Evolutionary conservation across 2,113 vertebrate genomes (phyloP), one percentile per base, ranked within the genome.

Genomic region (Tachysurus vachellii): DNA sequence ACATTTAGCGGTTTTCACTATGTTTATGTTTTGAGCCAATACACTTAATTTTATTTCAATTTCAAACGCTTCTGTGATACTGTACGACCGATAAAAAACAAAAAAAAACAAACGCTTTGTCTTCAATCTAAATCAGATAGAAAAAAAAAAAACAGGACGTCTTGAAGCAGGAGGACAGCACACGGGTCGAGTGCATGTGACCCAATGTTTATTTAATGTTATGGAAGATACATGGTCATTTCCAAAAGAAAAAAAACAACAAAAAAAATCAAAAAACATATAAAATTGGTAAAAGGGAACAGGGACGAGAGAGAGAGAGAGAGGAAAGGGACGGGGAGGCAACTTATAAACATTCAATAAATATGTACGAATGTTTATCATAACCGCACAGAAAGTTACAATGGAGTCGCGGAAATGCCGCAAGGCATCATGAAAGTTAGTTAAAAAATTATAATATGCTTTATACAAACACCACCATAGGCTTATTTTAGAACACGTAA

Each of bases 141-240:
- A 11, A 36, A 1, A 36, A 36, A n/a, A 28, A 57, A 21, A 36
- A 80, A n/a, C 9, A 28, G 5, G 11, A 36, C 31, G 23, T 21
- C 54, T 47, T 44, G 66, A 31, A 75, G 42, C 59, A 85, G 53
- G 36, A 86, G 81, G 31, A 54, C 21, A 75, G 50, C 83, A 76
- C 62, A 82, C 61, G 64, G 79, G 79, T 80, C 93, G 73, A 50
- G 84, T 76, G 77, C 77, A 83, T 91, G 87, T 89, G 88, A 89
- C 90, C 90, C 89, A 88, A 89, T 88, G 95, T 97, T 97, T 97
- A 97, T 97, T 97, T 93, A 42, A 95, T 95, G 95, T 96, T 97
- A 97, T 95, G 96, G 96, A 94, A 97, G 96, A 92, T 96, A 97
- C 96, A 97, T 94, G 94, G 95, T 94, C 95, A 96, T 96, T 96